Conservation (phyloP, 2,113 vertebrate genomes). For the Python bivittatus region DNA sequence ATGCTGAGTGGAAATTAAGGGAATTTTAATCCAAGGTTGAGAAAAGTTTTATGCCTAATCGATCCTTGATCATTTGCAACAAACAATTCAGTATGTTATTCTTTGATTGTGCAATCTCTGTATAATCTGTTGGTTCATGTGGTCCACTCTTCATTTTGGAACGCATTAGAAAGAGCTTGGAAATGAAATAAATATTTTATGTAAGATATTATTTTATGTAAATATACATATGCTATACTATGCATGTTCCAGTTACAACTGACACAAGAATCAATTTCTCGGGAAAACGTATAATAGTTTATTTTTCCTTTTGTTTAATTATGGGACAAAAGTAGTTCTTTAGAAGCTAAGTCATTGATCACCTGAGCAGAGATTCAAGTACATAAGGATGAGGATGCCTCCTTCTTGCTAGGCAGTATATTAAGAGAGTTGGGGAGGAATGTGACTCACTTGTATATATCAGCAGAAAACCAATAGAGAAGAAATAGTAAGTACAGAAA, state of each 20-base stretch:
- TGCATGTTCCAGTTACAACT: background rate
- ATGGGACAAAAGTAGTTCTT: background rate
- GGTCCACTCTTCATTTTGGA: background rate
- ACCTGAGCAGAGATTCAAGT: background rate
- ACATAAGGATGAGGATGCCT: background rate
- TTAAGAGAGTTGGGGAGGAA: conserved; percentile 15
- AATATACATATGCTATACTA: background rate
- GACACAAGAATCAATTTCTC: accelerated
- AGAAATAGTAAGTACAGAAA: background rate
- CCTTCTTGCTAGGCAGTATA: background rate
- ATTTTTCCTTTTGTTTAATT: background rate
- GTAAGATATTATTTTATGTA: background rate
- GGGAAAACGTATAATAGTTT: accelerated
- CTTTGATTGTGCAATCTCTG: background rate
- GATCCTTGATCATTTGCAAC: background rate
- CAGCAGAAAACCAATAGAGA: conserved; percentile 18
- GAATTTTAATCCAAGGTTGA: background rate
- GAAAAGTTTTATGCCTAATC: background rate
- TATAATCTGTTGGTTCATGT: background rate
- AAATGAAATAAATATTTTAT: background rate
- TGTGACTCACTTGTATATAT: conserved; percentile 16
- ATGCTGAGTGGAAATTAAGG: background rate
- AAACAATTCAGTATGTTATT: background rate
- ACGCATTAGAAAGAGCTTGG: background rate
- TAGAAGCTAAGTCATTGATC: conserved; percentile 3